These are phyloP conservation scores for Drosophila picticornis DNA, from an alignment of 2,888 invertebrate species.

Conservation along the genomic window DNA sequence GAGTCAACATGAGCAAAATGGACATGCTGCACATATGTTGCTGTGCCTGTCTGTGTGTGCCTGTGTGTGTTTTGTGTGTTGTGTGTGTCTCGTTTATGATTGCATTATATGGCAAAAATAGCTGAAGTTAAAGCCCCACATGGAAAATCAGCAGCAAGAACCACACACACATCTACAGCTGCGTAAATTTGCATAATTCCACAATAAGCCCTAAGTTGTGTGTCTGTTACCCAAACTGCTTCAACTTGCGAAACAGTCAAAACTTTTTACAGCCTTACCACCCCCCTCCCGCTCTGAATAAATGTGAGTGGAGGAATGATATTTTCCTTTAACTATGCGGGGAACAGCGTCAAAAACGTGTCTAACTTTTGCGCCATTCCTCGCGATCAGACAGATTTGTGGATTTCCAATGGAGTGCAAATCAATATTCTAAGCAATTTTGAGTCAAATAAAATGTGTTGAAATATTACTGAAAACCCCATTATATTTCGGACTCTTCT, in stretches of 20 bases:
- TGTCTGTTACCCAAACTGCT: constrained; percentile 26
- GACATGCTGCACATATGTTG: constrained; percentile 42
- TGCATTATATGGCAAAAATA: constrained; percentile 47
- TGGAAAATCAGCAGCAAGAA: constrained; percentile 28
- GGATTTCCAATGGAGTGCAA: not conserved
- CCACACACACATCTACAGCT: constrained; percentile 47
- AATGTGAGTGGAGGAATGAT: not conserved
- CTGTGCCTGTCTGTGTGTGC: not conserved
- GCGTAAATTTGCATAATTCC: constrained; percentile 68
- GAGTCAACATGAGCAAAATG: constrained; percentile 44
- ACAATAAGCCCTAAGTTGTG: constrained; percentile 59
- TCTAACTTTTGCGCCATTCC: not conserved
- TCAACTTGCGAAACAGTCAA: constrained; percentile 32
- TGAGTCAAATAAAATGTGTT: not conserved
- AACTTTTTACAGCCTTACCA: constrained; percentile 17
- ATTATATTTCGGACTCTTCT: too few relatives aligned
- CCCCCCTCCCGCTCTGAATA: not conserved
- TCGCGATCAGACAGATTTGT: not conserved
- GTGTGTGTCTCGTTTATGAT: constrained; percentile 39
- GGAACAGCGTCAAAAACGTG: not conserved
- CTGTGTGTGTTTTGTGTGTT: not conserved
- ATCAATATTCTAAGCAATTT: not conserved
- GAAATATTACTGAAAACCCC: not conserved
- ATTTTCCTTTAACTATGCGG: not conserved
- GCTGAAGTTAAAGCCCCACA: constrained; percentile 37